Conservation (phyloP, 2,113 vertebrate genomes). For the Corapipo altera region DNA sequence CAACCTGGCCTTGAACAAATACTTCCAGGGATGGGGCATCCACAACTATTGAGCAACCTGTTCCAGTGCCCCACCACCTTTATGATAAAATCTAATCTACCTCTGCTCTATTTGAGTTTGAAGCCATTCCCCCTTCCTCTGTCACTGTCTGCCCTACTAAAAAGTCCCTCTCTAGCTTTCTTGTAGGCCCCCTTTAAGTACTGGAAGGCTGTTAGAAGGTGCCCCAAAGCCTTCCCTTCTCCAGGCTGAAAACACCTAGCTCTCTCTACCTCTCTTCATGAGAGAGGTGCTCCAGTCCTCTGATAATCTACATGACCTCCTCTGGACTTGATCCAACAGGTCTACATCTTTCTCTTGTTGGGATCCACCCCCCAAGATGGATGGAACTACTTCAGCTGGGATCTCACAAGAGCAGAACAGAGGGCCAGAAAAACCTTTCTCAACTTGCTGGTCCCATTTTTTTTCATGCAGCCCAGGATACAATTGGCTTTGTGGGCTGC, state of each 20-base stretch:
- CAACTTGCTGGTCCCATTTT: not conserved
- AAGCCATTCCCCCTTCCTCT: not conserved
- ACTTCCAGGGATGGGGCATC: not conserved
- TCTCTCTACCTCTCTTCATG: not conserved
- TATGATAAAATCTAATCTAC: not conserved
- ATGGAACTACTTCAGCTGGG: not conserved
- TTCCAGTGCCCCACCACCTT: not conserved
- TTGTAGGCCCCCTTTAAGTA: not conserved
- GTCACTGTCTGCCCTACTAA: not conserved
- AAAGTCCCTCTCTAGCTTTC: not conserved
- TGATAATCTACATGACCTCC: not conserved
- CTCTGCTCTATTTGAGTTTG: not conserved
- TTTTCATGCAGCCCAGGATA: not conserved
- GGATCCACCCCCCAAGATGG: not conserved
- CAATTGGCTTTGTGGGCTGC: not conserved
- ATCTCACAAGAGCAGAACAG: not conserved
- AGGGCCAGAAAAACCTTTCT: not conserved
- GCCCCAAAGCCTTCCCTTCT: too few species aligned
- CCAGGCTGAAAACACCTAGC: not conserved
- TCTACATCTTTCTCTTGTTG: not conserved
- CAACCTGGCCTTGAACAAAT: not conserved
- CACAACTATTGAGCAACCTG: not conserved
- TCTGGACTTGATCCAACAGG: not conserved
- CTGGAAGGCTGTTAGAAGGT: not conserved
- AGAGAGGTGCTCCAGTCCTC: not conserved